Conservation (phyloP, 2,888 invertebrate species). For the Lissocephala sabroskyi region DNA sequence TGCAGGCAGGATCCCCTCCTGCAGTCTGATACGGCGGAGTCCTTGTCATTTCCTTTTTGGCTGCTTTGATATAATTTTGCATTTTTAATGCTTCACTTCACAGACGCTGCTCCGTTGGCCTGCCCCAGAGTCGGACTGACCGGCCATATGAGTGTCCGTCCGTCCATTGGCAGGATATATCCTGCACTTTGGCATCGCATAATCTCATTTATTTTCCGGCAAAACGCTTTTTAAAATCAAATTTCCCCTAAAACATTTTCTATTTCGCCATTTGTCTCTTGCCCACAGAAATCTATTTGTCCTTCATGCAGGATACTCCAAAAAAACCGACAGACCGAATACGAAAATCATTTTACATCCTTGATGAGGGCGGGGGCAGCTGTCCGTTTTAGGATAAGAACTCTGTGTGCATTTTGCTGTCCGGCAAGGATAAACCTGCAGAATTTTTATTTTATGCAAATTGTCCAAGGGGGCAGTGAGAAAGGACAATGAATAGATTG, state of each 20-base stretch:
- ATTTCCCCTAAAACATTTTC: slow-evolving; percentile 67
- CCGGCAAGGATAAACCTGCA: too few species aligned
- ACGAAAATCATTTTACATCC: neutral
- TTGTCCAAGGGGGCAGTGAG: too few species aligned
- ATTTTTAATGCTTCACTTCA: slow-evolving; percentile 60
- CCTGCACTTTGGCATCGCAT: slow-evolving; percentile 60
- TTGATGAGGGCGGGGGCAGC: neutral
- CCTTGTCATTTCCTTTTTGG: slow-evolving; percentile 16
- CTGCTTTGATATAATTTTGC: slow-evolving; percentile 64
- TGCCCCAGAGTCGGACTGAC: too few species aligned
- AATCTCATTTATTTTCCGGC: slow-evolving; percentile 68
- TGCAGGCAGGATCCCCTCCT: slow-evolving; percentile 27
- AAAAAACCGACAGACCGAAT: neutral
- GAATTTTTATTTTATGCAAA: too few species aligned
- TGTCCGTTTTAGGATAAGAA: neutral
- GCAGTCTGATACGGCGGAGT: slow-evolving; percentile 5
- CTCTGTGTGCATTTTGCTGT: slow-evolving; percentile 5
- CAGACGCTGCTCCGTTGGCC: slow-evolving; percentile 44
- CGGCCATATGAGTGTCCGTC: slow-evolving; percentile 30
- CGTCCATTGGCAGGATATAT: slow-evolving; percentile 14
- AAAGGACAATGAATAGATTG: too few species aligned
- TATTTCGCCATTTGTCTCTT: slow-evolving; percentile 44
- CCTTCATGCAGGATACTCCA: neutral
- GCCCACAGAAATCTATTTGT: slow-evolving; percentile 14
- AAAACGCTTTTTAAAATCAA: slow-evolving; percentile 70